These are phyloP conservation scores for Agriopis aurantiaria DNA, from an alignment of 2,888 invertebrate genomes.

Conservation along the genomic window DNA sequence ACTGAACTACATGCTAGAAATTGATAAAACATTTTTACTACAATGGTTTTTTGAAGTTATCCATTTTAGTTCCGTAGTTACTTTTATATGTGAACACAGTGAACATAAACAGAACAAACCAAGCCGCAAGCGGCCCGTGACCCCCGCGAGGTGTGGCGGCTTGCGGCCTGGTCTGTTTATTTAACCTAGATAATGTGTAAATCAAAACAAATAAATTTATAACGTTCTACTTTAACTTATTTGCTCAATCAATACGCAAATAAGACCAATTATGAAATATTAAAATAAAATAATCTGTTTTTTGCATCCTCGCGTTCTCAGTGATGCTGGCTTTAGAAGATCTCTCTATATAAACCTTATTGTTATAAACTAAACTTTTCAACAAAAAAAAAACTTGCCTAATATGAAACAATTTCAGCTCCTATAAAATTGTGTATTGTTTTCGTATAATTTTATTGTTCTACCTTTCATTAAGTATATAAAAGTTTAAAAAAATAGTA, in stretches of 20 bases:
- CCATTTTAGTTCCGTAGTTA: background rate
- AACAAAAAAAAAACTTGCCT: too few species aligned
- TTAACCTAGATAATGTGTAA: background rate
- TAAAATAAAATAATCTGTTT: background rate
- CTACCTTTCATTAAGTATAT: too few species aligned
- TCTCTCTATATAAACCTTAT: too few species aligned
- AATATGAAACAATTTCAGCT: too few species aligned
- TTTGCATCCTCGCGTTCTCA: too few species aligned
- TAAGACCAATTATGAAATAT: background rate
- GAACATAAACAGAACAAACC: too few species aligned
- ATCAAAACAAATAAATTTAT: background rate
- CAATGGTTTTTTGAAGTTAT: background rate
- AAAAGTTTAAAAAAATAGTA: background rate
- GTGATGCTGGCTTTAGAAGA: too few species aligned
- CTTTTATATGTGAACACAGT: background rate
- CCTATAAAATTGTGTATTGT: too few species aligned
- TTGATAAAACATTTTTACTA: slow-evolving; percentile 52
- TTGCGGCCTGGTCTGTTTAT: too few species aligned
- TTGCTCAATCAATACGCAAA: background rate
- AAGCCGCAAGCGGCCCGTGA: background rate
- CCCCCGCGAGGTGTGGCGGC: background rate
- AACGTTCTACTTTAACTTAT: background rate
- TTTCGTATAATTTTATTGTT: too few species aligned
- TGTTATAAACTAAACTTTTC: too few species aligned
- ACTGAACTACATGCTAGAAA: slow-evolving; percentile 99